Percentiles rank a stretch among this genome's conserved stretches.
phyloP scores from a whole-genome alignment of 2,888 invertebrate genomes.

The Lepidocyrtoides sp. region DNA sequence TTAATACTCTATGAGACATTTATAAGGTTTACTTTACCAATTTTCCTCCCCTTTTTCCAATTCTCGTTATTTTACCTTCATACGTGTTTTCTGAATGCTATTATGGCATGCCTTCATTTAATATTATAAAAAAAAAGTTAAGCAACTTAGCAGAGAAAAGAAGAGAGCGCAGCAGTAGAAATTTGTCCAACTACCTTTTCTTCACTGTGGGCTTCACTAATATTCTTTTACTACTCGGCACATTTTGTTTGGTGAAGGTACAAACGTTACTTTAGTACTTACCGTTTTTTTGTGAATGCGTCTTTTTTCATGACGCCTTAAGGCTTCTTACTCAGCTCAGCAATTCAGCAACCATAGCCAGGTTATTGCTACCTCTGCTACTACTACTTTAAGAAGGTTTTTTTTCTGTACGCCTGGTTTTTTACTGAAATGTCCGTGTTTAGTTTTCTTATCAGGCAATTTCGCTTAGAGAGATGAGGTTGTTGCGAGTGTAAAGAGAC shows the following conservation, averaged over 20 bases:
- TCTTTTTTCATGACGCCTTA: conserved; percentile 22
- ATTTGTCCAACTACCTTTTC: not conserved
- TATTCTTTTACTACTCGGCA: not conserved
- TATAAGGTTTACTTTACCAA: conserved; percentile 54
- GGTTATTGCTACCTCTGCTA: not conserved
- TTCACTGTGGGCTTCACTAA: conserved; percentile 3
- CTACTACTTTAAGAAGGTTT: no score
- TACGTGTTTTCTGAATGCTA: not conserved
- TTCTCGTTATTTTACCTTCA: not conserved
- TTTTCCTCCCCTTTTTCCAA: conserved; percentile 15
- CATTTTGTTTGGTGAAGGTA: not conserved
- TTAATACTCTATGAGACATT: conserved; percentile 57
- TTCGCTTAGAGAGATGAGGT: conserved; percentile 20
- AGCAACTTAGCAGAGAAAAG: conserved; percentile 1
- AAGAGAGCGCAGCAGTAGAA: not conserved
- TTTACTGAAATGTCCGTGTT: conserved; percentile 33
- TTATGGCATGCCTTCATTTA: conserved; percentile 3
- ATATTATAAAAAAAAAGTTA: conserved; percentile 23
- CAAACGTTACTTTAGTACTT: not conserved
- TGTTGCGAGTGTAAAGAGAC: not conserved
- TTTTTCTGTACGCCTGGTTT: not conserved
- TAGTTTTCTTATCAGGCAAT: conserved; percentile 63
- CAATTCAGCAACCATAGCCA: not conserved
- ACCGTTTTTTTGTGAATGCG: not conserved
- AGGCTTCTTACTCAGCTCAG: not conserved